Conservation (phyloP, 2,113 vertebrate species). For the Phoenicopterus ruber region DNA sequence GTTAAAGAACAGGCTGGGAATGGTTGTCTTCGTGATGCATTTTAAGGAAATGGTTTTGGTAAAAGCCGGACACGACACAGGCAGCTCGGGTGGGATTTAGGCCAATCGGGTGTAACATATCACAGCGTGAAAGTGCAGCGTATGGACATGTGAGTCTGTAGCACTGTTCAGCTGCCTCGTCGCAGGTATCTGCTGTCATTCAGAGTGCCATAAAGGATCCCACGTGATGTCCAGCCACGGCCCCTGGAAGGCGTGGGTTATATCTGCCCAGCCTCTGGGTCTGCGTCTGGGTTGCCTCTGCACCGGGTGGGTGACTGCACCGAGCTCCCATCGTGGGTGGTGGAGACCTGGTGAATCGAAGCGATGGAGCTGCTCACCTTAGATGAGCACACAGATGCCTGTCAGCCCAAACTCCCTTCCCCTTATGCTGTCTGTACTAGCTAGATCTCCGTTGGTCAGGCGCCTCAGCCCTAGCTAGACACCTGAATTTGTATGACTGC, state of each 20-base stretch:
- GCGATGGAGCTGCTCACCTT: background rate
- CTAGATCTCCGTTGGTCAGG: background rate
- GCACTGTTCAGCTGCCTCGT: background rate
- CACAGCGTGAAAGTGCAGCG: background rate
- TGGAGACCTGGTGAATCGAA: background rate
- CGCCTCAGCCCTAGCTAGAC: background rate
- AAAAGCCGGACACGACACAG: background rate
- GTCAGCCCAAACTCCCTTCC: background rate
- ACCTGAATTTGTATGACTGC: background rate
- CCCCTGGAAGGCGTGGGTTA: background rate
- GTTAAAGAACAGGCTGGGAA: background rate
- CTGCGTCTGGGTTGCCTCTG: too few species aligned
- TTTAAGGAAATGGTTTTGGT: background rate
- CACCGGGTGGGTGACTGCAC: background rate
- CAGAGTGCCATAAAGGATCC: background rate
- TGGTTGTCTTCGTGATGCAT: background rate
- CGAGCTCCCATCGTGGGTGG: accelerated
- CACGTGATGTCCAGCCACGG: background rate
- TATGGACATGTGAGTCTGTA: background rate
- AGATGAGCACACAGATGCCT: accelerated
- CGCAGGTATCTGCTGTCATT: background rate
- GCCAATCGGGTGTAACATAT: background rate
- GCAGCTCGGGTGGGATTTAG: background rate
- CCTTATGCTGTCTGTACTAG: background rate
- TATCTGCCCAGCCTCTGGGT: background rate